phyloP scores from a whole-genome alignment of 2,888 invertebrate genomes.

The Sinelater perroti region DNA sequence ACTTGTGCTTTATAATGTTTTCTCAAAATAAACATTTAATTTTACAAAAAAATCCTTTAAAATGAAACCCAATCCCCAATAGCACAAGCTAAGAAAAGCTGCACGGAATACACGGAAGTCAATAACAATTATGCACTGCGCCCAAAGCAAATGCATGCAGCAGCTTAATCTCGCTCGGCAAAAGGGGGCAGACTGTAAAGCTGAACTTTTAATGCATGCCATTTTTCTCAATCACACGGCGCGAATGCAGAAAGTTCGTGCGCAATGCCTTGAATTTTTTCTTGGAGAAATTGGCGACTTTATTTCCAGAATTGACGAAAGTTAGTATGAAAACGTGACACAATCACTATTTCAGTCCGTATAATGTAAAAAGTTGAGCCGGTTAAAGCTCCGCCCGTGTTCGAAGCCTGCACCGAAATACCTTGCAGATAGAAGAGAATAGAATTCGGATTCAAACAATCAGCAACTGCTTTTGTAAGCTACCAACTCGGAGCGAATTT shows the following conservation, averaged over 20 bases:
- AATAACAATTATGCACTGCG: too few relatives aligned
- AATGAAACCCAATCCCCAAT: too few relatives aligned
- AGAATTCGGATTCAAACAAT: conserved; percentile 32
- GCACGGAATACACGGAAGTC: too few relatives aligned
- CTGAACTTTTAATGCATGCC: conserved; percentile 33
- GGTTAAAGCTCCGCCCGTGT: conserved; percentile 32
- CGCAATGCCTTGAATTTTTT: conserved; percentile 28
- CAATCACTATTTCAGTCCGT: conserved; percentile 39
- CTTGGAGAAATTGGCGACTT: conserved; percentile 28
- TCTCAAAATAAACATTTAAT: too few relatives aligned
- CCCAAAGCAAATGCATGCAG: too few relatives aligned
- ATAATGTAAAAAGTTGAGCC: conserved; percentile 39
- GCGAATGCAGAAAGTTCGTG: conserved; percentile 30
- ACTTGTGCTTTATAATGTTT: too few relatives aligned
- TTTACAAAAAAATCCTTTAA: too few relatives aligned
- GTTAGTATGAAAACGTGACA: conserved; percentile 38
- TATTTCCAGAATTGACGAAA: conserved; percentile 35
- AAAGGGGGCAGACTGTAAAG: too few relatives aligned
- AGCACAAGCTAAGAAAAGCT: too few relatives aligned
- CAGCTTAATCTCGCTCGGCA: too few relatives aligned
- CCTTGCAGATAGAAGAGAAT: conserved; percentile 27
- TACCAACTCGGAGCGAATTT: conserved; percentile 25
- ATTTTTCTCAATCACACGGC: conserved; percentile 33
- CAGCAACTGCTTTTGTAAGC: conserved; percentile 31
- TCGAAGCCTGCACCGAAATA: conserved; percentile 23